These are phyloP conservation scores for Apostichopus californicus DNA, from an alignment of 35 echinoderm and acorn worm genomes.

Conservation along the genomic window DNA sequence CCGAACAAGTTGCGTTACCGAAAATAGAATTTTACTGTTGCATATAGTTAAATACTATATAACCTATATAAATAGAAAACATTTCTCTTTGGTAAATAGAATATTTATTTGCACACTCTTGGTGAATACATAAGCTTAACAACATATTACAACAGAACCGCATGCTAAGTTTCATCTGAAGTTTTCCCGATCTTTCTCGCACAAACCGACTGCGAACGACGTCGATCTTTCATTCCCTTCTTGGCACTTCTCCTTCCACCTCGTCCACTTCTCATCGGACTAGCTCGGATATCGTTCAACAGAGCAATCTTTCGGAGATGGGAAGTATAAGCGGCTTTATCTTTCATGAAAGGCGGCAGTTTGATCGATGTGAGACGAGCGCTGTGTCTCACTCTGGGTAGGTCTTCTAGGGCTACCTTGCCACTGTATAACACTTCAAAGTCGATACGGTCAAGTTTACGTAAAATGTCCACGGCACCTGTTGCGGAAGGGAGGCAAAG, in stretches of 20 bases:
- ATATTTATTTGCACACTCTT: neutral
- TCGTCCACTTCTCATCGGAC: neutral
- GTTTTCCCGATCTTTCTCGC: neutral
- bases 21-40: too few relatives aligned
- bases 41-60: too few relatives aligned
- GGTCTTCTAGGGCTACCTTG: conserved; percentile 77
- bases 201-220: neutral
- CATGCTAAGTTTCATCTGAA: neutral
- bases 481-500: neutral
- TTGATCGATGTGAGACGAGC: conserved; percentile 84
- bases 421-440: conserved; percentile 83
- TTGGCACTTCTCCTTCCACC: neutral
- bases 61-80: neutral
- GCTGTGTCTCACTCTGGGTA: conserved; percentile 72
- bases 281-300: conserved; percentile 59
- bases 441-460: conserved; percentile 81
- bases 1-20: too few relatives aligned
- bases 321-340: conserved; percentile 69
- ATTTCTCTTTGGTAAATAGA: neutral
- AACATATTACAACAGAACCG: neutral
- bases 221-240: neutral
- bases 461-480: conserved; percentile 91
- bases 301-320: conserved; percentile 73
- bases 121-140: neutral
- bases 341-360: conserved; percentile 80